Base-by-base conservation (phyloP, 2,113 vertebrate species). In the Plecturocebus donacophilus region DNA sequence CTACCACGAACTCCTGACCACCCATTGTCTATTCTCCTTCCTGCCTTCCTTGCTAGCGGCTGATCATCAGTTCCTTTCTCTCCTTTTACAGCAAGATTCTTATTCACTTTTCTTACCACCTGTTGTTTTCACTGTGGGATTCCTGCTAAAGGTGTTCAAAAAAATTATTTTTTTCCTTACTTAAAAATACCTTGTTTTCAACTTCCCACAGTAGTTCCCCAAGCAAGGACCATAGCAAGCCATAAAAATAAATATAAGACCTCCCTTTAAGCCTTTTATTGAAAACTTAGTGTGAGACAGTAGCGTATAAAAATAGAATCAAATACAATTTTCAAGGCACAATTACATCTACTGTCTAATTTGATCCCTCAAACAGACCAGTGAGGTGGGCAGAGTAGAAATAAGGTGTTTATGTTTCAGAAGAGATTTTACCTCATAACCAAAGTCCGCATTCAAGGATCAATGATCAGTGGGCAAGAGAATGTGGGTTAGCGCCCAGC, bases 151-250 rank as follows among this genome's bases (percentile, higher is more conserved):
- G 27, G 30, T 66, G 2, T 38, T 92, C 87, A 40, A 38, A 38
- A 84, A 75, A 35, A 45, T 49, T 68, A 11, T 52, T 58, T 85
- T 90, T 84, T 82, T 79, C 56, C 77, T 92, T 54, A 10, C 82
- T 87, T 91, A 61, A 93, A 93, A 81, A 81, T 32, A 49, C 17
- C 35, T 92, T 71, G 12, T 76, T 86, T 91, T 94, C 38, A 52
- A 52, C 49, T 94, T 87, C 83, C 40, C 8, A 27, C 20, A 70
- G 32, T 79, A 52, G 7, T 75, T 85, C 35, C 42, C 35, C 30
- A 49, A 35, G 61, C 52, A 52, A 77, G 38, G 42, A 47, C 35
- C 35, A 45, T 56, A 66, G 17, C 12, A 87, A 90, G 8, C 68
- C 61, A 92, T 52, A 10, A 58, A 76, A 91, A 90, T 79, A 42